Conservation (phyloP, 2,113 vertebrate species). For the Oxygymnocypris stewartii region DNA sequence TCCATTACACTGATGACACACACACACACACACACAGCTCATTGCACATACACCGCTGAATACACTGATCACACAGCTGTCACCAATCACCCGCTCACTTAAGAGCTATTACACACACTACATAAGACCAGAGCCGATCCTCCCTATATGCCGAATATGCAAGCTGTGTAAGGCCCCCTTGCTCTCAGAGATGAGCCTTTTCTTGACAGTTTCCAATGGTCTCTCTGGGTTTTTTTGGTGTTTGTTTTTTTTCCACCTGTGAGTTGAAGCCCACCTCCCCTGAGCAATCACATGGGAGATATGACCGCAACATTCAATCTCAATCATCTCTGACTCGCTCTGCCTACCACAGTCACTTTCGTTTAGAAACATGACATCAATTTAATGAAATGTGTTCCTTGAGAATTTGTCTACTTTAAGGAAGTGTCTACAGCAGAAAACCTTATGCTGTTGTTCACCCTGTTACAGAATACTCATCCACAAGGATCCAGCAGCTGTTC, state of each 20-base stretch:
- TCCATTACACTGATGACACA: too few species aligned
- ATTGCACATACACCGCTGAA: too few species aligned
- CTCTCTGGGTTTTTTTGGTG: not conserved
- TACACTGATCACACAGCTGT: too few species aligned
- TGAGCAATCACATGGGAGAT: constrained; percentile 18
- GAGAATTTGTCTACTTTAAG: not conserved
- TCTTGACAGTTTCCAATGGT: not conserved
- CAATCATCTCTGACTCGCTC: not conserved
- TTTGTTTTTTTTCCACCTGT: not conserved
- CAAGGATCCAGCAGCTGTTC: too few species aligned
- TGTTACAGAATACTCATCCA: too few species aligned
- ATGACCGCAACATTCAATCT: constrained; percentile 28
- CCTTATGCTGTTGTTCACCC: not conserved
- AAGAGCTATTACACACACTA: too few species aligned
- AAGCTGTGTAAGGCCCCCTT: too few species aligned
- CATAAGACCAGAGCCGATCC: too few species aligned
- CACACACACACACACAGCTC: too few species aligned
- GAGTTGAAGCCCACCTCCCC: constrained; percentile 2
- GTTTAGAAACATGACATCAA: not conserved
- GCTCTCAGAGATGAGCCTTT: too few species aligned
- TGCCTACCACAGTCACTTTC: not conserved
- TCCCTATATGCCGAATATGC: too few species aligned
- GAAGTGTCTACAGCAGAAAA: not conserved
- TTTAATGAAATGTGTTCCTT: not conserved
- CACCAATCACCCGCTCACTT: too few species aligned